Evolutionary conservation across 2,113 vertebrate genomes (phyloP).

Genomic region (Verasper variegatus): DNA sequence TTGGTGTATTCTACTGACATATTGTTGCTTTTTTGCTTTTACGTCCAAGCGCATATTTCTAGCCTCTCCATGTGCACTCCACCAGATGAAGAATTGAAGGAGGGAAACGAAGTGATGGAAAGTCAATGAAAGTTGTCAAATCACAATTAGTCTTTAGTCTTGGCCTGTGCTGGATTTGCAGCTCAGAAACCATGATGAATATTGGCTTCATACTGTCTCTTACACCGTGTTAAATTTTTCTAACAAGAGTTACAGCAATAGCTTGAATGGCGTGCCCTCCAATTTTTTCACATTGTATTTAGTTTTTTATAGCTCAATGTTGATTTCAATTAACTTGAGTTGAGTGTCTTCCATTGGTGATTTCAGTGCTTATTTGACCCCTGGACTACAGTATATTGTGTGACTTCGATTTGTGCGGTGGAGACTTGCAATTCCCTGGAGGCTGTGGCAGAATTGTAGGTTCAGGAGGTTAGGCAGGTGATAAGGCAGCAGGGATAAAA

Average conservation of each 20-base stretch:
- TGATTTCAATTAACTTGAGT: not conserved
- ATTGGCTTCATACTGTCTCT: constrained; percentile 23
- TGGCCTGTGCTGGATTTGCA: constrained; percentile 3
- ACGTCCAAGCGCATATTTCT: constrained; percentile 19
- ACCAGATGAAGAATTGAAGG: constrained; percentile 26
- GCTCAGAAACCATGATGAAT: constrained; percentile 21
- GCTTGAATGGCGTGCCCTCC: not conserved
- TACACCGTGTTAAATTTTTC: not conserved
- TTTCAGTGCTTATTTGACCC: constrained; percentile 26
- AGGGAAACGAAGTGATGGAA: constrained; percentile 15
- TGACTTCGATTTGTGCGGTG: constrained; percentile 46
- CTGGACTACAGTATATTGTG: constrained; percentile 34
- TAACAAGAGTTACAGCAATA: not conserved
- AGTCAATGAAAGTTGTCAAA: constrained; percentile 57
- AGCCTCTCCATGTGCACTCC: constrained; percentile 23
- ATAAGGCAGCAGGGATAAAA: constrained; percentile 69
- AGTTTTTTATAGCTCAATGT: not conserved
- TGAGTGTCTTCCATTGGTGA: constrained; percentile 8
- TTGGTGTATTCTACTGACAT: constrained; percentile 2
- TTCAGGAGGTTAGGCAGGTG: constrained; percentile 59
- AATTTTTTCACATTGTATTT: not conserved
- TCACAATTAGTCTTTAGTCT: constrained; percentile 42
- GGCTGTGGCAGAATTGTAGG: constrained; percentile 47
- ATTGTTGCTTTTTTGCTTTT: constrained; percentile 10
- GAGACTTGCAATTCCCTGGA: constrained; percentile 49